Evolutionary conservation across 2,113 vertebrate genomes (phyloP).

Genomic region (Odocoileus hemionus): DNA sequence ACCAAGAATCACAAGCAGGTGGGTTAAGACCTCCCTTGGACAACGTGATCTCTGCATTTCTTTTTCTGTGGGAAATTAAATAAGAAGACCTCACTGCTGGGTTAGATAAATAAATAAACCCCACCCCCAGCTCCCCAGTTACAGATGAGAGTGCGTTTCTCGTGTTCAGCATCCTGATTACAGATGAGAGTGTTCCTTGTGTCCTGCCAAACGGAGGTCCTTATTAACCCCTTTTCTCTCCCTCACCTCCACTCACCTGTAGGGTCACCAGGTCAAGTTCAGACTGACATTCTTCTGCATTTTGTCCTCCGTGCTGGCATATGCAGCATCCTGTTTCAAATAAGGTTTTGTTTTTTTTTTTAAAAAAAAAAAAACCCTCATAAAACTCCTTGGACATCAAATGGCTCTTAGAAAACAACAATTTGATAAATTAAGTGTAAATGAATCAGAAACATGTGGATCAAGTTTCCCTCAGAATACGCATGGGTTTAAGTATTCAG

Average conservation of each 20-base stretch:
- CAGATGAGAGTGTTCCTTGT: not conserved
- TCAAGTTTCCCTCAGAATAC: slow-evolving; percentile 46
- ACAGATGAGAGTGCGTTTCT: not conserved
- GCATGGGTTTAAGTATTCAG: slow-evolving; percentile 26
- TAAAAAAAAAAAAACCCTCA: not conserved
- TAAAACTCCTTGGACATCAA: slow-evolving; percentile 49
- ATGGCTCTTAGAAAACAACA: slow-evolving; percentile 51
- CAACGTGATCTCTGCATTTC: not conserved
- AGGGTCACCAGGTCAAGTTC: not conserved
- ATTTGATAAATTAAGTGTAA: slow-evolving; percentile 67
- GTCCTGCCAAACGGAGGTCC: not conserved
- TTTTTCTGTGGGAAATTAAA: not conserved
- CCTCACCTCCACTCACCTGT: not conserved
- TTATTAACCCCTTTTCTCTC: not conserved
- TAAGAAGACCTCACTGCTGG: not conserved
- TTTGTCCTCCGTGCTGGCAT: not conserved
- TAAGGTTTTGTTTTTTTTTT: not conserved
- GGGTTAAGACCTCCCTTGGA: not conserved
- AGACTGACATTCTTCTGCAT: not conserved
- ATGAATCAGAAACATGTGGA: slow-evolving; percentile 62
- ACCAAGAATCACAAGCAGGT: not conserved
- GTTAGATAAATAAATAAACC: not conserved
- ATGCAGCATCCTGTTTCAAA: slow-evolving; percentile 40
- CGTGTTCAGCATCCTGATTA: not conserved
- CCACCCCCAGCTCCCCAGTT: not conserved